phyloP scores from a whole-genome alignment of 1,140 invertebrate genomes.

The Drosophila sulfurigaster region DNA sequence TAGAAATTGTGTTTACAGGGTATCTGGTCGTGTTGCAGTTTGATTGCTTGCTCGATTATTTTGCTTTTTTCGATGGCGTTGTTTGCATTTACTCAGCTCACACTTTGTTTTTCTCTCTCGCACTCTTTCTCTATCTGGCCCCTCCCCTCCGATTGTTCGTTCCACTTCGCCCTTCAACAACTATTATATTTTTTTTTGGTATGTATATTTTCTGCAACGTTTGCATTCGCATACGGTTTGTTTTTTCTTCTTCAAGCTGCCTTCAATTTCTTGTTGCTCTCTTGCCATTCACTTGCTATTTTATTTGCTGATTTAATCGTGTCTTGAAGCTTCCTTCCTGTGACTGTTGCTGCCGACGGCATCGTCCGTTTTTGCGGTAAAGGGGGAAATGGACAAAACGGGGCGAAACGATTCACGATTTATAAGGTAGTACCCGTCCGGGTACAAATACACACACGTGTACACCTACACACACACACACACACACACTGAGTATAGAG shows the following conservation, averaged over 20 bases:
- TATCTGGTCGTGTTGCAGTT: background rate
- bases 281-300: slow-evolving; percentile 67
- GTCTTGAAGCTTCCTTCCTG: slow-evolving; percentile 82
- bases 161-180: background rate
- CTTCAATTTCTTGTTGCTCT: slow-evolving; percentile 58
- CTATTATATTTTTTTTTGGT: slow-evolving; percentile 13
- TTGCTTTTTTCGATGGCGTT: slow-evolving; percentile 19
- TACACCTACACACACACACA: slow-evolving; percentile 8
- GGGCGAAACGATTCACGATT: slow-evolving; percentile 42
- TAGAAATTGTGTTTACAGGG: background rate
- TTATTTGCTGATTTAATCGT: slow-evolving; percentile 81
- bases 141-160: background rate
- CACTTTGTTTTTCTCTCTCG: slow-evolving; percentile 21
- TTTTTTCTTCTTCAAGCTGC: slow-evolving; percentile 25
- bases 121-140: background rate
- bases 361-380: background rate
- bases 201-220: slow-evolving; percentile 46
- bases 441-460: slow-evolving; percentile 12
- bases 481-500: slow-evolving; percentile 34
- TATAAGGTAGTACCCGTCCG: slow-evolving; percentile 62
- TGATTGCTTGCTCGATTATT: slow-evolving; percentile 12
- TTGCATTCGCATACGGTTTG: slow-evolving; percentile 49
- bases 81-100: slow-evolving; percentile 44
- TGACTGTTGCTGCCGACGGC: slow-evolving; percentile 57
- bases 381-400: slow-evolving; percentile 29